phyloP scores from a whole-genome alignment of 2,888 invertebrate species.

The Meiosimyza platycephala region DNA sequence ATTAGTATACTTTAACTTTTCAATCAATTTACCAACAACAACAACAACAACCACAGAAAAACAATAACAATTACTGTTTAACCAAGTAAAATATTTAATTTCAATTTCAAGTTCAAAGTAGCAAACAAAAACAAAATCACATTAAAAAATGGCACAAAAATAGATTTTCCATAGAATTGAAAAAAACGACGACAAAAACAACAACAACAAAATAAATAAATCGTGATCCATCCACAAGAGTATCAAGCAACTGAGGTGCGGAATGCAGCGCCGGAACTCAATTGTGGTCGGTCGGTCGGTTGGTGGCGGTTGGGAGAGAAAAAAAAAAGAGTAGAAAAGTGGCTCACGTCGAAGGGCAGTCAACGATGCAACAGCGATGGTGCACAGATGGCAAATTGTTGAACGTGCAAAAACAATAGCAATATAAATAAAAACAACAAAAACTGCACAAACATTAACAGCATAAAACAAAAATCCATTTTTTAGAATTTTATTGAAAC shows the following conservation, averaged over 20 bases:
- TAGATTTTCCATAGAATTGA: constrained; percentile 1
- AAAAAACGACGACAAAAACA: neutral
- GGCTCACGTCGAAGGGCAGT: constrained; percentile 35
- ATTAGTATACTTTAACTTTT: constrained; percentile 15
- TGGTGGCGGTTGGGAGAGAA: constrained; percentile 7
- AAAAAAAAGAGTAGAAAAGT: constrained; percentile 23
- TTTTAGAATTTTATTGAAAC: too few relatives aligned
- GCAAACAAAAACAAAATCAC: constrained; percentile 10
- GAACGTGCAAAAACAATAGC: constrained; percentile 13
- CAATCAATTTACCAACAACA: constrained; percentile 24
- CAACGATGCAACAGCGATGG: neutral
- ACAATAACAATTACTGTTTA: constrained; percentile 23
- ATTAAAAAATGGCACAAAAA: constrained; percentile 18
- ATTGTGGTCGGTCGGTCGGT: constrained; percentile 14
- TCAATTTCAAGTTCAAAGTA: constrained; percentile 35
- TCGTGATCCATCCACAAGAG: neutral
- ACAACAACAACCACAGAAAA: neutral
- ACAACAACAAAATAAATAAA: neutral
- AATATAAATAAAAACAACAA: neutral
- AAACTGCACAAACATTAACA: constrained; percentile 6
- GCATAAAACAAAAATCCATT: neutral
- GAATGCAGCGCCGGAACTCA: neutral
- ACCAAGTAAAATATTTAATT: constrained; percentile 19
- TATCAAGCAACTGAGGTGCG: neutral
- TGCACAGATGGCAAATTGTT: constrained; percentile 33